Base-by-base conservation (phyloP, 2,797 vertebrate species). In the Pseudochirops corinnae region DNA sequence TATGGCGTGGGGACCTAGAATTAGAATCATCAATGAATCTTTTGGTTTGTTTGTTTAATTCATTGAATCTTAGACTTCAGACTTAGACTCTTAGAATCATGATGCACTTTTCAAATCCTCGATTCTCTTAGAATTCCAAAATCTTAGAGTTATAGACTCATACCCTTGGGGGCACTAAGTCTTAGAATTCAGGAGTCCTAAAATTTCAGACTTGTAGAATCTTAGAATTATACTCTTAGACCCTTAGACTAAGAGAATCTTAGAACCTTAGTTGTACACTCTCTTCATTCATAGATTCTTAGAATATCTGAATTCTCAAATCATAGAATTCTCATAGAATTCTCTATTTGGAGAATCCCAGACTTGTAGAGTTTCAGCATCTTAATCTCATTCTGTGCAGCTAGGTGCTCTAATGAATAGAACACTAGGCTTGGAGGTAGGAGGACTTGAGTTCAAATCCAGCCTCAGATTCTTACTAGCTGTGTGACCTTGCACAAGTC, bases 1-100 rank as follows among this genome's bases (percentile, higher is more conserved):
- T 55, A 55, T 95, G 95, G 62, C 53, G 46, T 33, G 0, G 87
- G 52, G 31, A 96, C 97, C 97, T 97, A 91, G 60, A 87, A 62
- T 46, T 0, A 10, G 33, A 29, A 96, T 14, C n/a, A 53, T 56
- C 1, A 56, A 92, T 0, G 91, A 39, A 87, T 74, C 10, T 39
- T 67, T 67, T 67, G 12, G 4, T 62, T 62, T 9, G 16, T 60
- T 60, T 60, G 24, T 57, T 57, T 26, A 46, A 39, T 9, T 39
- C 67, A 21, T 21, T 39, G 16, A 39, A 21, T 39, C n/a, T 67
- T n/a, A n/a, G 67, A 12, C 29, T 62, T 62, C 29, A 33, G 11
- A 62, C 18, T 67, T n/a, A n/a, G 18, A 39, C 62, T 67, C 62
- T 18, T n/a, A n/a, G 24, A n/a, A 16, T 74, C 14, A n/a, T 39